phyloP scores from a whole-genome alignment of 2,888 invertebrate species.

The Philereme transversata region DNA sequence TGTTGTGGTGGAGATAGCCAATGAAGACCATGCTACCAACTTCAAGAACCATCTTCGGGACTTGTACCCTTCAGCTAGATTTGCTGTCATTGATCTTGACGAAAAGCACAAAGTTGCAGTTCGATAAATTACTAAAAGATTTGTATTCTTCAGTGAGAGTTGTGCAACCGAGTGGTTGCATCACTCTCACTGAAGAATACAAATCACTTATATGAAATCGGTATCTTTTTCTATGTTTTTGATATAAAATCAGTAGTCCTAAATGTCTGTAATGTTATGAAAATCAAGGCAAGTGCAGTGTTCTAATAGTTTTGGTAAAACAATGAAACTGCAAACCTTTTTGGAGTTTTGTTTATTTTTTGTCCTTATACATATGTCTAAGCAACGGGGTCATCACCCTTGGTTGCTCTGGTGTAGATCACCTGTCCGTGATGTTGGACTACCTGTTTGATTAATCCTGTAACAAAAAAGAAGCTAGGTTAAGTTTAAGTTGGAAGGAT shows the following conservation, averaged over 20 bases:
- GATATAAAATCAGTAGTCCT: no score
- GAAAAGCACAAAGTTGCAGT: slow-evolving; percentile 57
- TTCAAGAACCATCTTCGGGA: slow-evolving; percentile 66
- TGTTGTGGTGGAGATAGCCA: slow-evolving; percentile 72
- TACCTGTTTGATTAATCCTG: slow-evolving; percentile 97
- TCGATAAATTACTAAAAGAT: slow-evolving; percentile 34
- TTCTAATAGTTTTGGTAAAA: background rate
- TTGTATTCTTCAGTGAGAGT: no score
- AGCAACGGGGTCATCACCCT: slow-evolving; percentile 94
- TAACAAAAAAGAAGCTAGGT: slow-evolving; percentile 35
- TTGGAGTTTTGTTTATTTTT: slow-evolving; percentile 66
- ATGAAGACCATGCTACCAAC: slow-evolving; percentile 63
- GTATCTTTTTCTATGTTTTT: no score
- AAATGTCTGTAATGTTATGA: no score
- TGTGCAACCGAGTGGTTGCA: no score
- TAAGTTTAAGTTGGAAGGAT: background rate
- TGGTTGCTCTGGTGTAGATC: slow-evolving; percentile 98
- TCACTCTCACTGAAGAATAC: no score
- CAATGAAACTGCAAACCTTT: slow-evolving; percentile 30
- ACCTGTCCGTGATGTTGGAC: slow-evolving; percentile 98
- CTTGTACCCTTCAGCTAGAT: slow-evolving; percentile 64
- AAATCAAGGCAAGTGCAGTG: background rate
- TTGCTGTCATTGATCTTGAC: slow-evolving; percentile 60
- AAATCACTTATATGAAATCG: no score
- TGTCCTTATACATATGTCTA: slow-evolving; percentile 82